Evolutionary conservation across 35 echinoderm and acorn worm genomes (phyloP).

Genomic region (Patiria miniata): DNA sequence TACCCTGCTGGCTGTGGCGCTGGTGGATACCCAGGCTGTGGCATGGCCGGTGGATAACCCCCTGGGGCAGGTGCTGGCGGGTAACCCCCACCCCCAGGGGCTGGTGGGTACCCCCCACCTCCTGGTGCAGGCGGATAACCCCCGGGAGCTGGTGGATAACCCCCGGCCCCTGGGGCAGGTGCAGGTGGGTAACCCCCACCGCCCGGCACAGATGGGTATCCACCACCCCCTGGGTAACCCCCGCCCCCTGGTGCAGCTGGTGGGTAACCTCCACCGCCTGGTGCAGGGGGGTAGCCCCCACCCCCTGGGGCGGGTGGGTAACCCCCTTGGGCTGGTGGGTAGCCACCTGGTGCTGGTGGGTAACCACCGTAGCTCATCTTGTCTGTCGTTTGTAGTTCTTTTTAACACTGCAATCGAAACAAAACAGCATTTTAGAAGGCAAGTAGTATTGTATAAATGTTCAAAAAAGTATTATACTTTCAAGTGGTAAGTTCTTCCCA

Average conservation of each 20-base stretch:
- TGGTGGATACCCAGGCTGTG: constrained; percentile 53
- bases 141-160: constrained; percentile 42
- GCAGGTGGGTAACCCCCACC: constrained; percentile 51
- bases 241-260: not conserved
- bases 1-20: constrained; percentile 12
- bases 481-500: no score
- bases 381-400: constrained; percentile 12
- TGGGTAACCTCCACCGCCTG: constrained; percentile 48
- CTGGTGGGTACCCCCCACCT: constrained; percentile 42
- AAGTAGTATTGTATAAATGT: no score
- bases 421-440: no score
- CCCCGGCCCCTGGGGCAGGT: constrained; percentile 32
- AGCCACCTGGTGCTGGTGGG: constrained; percentile 32
- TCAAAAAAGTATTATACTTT: no score
- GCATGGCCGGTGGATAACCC: no score
- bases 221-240: constrained; percentile 28
- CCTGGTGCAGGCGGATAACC: constrained; percentile 23
- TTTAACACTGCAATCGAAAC: no score
- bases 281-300: constrained; percentile 35
- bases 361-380: constrained; percentile 40
- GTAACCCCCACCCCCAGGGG: constrained; percentile 53
- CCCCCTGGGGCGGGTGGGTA: constrained; percentile 9
- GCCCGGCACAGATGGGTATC: constrained; percentile 31
- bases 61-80: constrained; percentile 40
- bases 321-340: constrained; percentile 48